Percentiles rank a stretch among this genome's conserved stretches.
Conservation (phyloP, 2,888 invertebrate genomes). For the Cerastoderma edule region DNA sequence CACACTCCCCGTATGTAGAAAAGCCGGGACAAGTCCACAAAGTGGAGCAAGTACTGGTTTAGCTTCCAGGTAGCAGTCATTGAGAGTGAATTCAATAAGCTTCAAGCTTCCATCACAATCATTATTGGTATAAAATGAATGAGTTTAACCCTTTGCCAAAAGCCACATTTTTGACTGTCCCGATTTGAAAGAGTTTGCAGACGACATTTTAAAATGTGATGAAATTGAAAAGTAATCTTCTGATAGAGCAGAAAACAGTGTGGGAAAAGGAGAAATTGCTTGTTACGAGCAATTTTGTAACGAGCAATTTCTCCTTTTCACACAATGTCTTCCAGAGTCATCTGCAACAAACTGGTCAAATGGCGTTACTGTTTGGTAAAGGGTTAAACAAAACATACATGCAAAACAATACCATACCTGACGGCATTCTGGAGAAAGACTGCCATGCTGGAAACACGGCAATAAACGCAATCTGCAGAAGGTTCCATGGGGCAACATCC, state of each 20-base stretch:
- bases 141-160: too few species aligned
- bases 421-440: conserved; percentile 71
- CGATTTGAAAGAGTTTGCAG: too few species aligned
- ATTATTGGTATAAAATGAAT: too few species aligned
- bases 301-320: not conserved
- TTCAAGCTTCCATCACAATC: too few species aligned
- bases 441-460: conserved; percentile 72
- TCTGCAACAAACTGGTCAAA: not conserved
- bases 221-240: too few species aligned
- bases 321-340: not conserved
- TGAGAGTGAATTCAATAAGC: too few species aligned
- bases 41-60: too few species aligned
- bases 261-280: conserved; percentile 10
- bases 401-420: conserved; percentile 65
- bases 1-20: too few species aligned
- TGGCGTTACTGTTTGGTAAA: not conserved
- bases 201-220: too few species aligned
- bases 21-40: too few species aligned
- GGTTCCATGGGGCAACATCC: conserved; percentile 75
- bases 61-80: too few species aligned
- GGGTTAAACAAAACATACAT: not conserved
- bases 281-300: not conserved
- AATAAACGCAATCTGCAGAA: conserved; percentile 74
- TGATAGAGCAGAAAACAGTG: not conserved
- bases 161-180: too few species aligned